These are phyloP conservation scores for Neotoma lepida DNA, from an alignment of 2,113 vertebrate genomes.

Conservation along the genomic window DNA sequence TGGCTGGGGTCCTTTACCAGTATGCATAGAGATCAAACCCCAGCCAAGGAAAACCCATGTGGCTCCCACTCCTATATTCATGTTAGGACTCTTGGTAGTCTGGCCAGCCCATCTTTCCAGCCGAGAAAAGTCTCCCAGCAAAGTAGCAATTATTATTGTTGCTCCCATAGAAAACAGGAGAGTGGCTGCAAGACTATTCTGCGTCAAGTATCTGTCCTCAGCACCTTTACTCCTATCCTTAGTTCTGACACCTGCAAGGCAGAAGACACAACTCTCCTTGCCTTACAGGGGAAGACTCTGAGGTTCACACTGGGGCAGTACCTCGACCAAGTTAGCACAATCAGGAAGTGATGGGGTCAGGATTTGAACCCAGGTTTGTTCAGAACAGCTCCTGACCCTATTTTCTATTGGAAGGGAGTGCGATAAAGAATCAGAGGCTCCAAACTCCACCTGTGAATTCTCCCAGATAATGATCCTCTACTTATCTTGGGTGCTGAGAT, in stretches of 20 bases:
- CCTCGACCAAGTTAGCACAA: background rate
- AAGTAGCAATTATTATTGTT: background rate
- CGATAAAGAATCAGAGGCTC: background rate
- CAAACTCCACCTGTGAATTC: background rate
- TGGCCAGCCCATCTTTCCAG: background rate
- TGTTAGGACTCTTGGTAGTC: background rate
- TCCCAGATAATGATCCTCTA: rapidly evolving
- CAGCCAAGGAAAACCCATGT: background rate
- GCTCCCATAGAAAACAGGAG: background rate
- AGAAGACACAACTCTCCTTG: background rate
- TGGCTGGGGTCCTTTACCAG: background rate
- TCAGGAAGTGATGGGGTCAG: background rate
- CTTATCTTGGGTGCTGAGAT: background rate
- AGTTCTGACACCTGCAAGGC: background rate
- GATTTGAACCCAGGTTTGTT: background rate
- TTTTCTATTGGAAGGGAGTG: background rate
- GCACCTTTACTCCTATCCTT: background rate
- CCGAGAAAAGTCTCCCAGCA: background rate
- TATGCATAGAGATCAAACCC: background rate
- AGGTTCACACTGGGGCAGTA: background rate
- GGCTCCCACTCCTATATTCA: background rate
- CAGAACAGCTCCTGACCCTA: background rate
- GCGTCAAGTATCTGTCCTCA: background rate
- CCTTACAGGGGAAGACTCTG: background rate
- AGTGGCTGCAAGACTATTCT: background rate